Conservation (phyloP, 2,113 vertebrate species). For the Vicugna pacos region DNA sequence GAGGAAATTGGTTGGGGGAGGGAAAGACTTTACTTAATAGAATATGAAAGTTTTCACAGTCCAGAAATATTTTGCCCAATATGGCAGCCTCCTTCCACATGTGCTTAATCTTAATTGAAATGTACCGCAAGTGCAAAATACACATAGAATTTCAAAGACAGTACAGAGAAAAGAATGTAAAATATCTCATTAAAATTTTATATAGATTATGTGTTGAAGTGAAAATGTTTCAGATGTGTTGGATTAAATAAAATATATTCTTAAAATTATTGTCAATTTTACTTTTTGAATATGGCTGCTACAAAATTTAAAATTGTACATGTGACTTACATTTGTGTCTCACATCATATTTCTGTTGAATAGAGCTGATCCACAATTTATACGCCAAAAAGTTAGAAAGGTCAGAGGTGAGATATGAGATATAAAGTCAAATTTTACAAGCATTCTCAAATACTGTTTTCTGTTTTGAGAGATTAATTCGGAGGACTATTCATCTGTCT, state of each 20-base stretch:
- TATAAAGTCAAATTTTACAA: conserved; percentile 31
- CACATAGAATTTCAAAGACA: not conserved
- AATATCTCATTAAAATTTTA: conserved; percentile 14
- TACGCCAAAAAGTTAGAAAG: not conserved
- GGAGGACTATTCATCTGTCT: not conserved
- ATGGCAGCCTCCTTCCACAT: not conserved
- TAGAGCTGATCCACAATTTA: not conserved
- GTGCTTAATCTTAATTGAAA: conserved; percentile 24
- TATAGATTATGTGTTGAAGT: conserved; percentile 10
- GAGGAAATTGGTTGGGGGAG: not conserved
- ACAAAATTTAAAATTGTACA: conserved; percentile 4
- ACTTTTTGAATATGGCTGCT: conserved; percentile 9
- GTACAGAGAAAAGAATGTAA: not conserved
- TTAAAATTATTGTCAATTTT: conserved; percentile 41
- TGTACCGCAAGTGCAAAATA: not conserved
- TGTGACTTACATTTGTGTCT: not conserved
- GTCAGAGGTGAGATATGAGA: not conserved
- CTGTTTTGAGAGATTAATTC: conserved; percentile 22
- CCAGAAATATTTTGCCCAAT: not conserved
- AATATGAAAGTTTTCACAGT: not conserved
- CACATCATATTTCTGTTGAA: not conserved
- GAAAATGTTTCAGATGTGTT: not conserved
- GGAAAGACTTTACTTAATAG: not conserved
- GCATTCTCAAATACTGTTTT: not conserved
- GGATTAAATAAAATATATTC: conserved; percentile 40